phyloP scores from a whole-genome alignment of 1,140 invertebrate species.

The Liolophura sinensis region DNA sequence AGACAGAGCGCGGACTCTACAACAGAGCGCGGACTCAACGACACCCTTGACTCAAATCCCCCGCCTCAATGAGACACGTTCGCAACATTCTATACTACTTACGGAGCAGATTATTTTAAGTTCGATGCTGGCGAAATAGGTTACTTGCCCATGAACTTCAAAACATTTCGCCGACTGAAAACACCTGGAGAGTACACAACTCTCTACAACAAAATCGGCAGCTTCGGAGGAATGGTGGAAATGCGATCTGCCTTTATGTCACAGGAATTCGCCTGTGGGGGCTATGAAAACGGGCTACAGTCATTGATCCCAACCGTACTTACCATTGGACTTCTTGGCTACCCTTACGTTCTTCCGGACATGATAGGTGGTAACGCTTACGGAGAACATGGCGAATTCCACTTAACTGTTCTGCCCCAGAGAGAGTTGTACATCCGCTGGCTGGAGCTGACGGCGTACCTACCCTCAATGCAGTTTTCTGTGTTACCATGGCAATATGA shows the following conservation, averaged over 20 bases:
- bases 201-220: conserved; percentile 52
- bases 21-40: too few relatives aligned
- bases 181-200: conserved; percentile 46
- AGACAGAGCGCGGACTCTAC: too few relatives aligned
- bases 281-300: conserved; percentile 78
- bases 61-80: conserved; percentile 66
- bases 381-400: conserved; percentile 27
- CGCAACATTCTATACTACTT: conserved; percentile 64
- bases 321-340: conserved; percentile 82
- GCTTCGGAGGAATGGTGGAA: conserved; percentile 67
- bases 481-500: conserved; percentile 87
- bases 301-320: conserved; percentile 80
- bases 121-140: conserved; percentile 91
- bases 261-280: conserved; percentile 79
- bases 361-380: conserved; percentile 91
- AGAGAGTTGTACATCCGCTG: conserved; percentile 86
- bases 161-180: conserved; percentile 4
- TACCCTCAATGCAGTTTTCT: conserved; percentile 88
- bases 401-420: conserved; percentile 60
- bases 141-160: conserved; percentile 70
- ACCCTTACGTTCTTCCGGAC: conserved; percentile 84
- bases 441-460: conserved; percentile 83
- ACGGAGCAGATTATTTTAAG: conserved; percentile 83
- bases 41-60: too few relatives aligned
- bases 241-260: conserved; percentile 78